Percentiles rank a stretch among this genome's conserved stretches.
phyloP scores from a whole-genome alignment of 2,888 invertebrate genomes.

The Cephus runcator region DNA sequence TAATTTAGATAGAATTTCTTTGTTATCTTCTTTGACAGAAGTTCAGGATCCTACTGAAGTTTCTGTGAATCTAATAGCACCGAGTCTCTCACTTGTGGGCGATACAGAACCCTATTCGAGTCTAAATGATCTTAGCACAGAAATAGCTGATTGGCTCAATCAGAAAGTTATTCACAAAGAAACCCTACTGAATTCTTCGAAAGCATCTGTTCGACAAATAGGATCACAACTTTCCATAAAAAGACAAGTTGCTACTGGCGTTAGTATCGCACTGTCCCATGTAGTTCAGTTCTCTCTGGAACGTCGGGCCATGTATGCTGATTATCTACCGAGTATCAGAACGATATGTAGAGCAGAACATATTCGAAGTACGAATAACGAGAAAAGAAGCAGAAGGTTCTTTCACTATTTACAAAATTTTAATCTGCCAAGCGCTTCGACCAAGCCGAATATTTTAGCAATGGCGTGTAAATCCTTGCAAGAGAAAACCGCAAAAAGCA shows the following conservation, averaged over 20 bases:
- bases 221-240: constrained; percentile 27
- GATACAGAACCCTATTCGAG: constrained; percentile 47
- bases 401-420: constrained; percentile 80
- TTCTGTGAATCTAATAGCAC: constrained; percentile 47
- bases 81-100: constrained; percentile 63
- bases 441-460: constrained; percentile 46
- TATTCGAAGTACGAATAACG: constrained; percentile 69
- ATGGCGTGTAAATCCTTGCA: constrained; percentile 55
- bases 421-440: constrained; percentile 48
- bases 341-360: constrained; percentile 78
- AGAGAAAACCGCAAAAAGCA: constrained; percentile 29
- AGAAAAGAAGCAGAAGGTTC: constrained; percentile 79
- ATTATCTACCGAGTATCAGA: constrained; percentile 78
- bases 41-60: constrained; percentile 54
- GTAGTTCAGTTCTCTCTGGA: constrained; percentile 69
- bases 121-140: constrained; percentile 43
- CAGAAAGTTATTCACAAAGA: constrained; percentile 27
- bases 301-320: constrained; percentile 70
- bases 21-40: constrained; percentile 46
- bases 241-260: constrained; percentile 40
- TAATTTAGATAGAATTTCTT: constrained; percentile 47
- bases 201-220: neutral
- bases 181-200: neutral
- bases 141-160: constrained; percentile 57
- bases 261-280: constrained; percentile 65